These are phyloP conservation scores for Pangasius mekongensis DNA, from an alignment of 2,797 vertebrate species.

Conservation along the genomic window DNA sequence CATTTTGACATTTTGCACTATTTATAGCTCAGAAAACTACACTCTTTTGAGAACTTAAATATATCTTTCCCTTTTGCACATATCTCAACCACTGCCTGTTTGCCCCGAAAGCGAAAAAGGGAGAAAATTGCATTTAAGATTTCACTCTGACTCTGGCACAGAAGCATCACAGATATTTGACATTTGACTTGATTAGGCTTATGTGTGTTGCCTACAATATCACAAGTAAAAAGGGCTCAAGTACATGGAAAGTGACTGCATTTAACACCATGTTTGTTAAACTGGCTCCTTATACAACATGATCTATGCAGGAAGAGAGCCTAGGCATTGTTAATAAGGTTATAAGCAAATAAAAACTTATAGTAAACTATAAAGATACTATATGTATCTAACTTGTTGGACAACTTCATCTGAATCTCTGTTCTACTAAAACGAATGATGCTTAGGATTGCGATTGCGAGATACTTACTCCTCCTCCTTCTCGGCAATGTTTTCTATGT, in stretches of 20 bases:
- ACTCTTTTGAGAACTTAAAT: not conserved
- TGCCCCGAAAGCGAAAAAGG: not conserved
- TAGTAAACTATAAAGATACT: not conserved
- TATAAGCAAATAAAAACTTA: not conserved
- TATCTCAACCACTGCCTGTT: not conserved
- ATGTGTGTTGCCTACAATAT: not conserved
- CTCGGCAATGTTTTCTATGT: constrained; percentile 36
- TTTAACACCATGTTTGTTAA: not conserved
- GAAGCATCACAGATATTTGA: not conserved
- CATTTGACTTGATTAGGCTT: not conserved
- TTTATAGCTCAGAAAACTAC: not conserved
- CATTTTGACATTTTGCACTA: not conserved
- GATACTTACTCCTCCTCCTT: constrained; percentile 63
- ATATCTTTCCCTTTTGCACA: not conserved
- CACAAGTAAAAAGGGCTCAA: not conserved
- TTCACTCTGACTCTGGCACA: not conserved
- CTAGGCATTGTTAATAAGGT: not conserved
- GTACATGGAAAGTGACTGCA: not conserved
- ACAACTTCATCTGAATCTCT: not conserved
- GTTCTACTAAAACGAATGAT: not conserved
- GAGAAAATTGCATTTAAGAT: not conserved
- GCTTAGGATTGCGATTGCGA: not conserved
- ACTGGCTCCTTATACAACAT: not conserved
- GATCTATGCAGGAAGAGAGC: not conserved
- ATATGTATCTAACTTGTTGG: too few relatives aligned